Conservation (phyloP, 2,888 invertebrate species). For the Idaea dimidiata region DNA sequence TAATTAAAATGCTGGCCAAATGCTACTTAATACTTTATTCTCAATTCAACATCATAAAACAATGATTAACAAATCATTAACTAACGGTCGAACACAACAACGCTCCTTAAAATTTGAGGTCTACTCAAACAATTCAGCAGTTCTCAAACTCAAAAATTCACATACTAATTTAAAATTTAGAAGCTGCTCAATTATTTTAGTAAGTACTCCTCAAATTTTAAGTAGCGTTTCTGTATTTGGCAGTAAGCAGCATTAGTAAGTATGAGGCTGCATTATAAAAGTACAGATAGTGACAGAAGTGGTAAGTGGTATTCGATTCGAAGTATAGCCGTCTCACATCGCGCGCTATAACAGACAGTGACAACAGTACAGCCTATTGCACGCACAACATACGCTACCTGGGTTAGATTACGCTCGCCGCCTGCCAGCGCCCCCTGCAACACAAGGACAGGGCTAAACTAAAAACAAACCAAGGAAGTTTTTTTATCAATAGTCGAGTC, state of each 20-base stretch:
- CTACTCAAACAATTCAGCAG: too few relatives aligned
- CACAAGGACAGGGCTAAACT: slow-evolving; percentile 42
- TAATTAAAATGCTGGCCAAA: not conserved
- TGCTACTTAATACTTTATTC: not conserved
- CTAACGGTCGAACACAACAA: too few relatives aligned
- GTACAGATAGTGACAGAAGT: slow-evolving; percentile 22
- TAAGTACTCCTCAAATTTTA: too few relatives aligned
- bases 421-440: slow-evolving; percentile 75
- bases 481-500: too few relatives aligned
- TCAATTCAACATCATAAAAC: not conserved
- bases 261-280: not conserved
- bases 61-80: not conserved
- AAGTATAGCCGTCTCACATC: slow-evolving; percentile 69
- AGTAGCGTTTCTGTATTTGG: too few relatives aligned
- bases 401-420: slow-evolving; percentile 73
- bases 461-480: not conserved
- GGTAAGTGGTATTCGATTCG: slow-evolving; percentile 48
- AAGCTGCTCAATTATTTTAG: too few relatives aligned
- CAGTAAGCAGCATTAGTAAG: not conserved
- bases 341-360: slow-evolving; percentile 78
- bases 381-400: slow-evolving; percentile 81
- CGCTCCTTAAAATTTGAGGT: too few relatives aligned
- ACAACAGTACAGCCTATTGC: slow-evolving; percentile 80
- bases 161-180: too few relatives aligned
- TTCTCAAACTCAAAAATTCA: too few relatives aligned